Evolutionary conservation across 2,888 invertebrate genomes (phyloP), one percentile per base, ranked within the genome.

Genomic region (Diplolepis rosae): DNA sequence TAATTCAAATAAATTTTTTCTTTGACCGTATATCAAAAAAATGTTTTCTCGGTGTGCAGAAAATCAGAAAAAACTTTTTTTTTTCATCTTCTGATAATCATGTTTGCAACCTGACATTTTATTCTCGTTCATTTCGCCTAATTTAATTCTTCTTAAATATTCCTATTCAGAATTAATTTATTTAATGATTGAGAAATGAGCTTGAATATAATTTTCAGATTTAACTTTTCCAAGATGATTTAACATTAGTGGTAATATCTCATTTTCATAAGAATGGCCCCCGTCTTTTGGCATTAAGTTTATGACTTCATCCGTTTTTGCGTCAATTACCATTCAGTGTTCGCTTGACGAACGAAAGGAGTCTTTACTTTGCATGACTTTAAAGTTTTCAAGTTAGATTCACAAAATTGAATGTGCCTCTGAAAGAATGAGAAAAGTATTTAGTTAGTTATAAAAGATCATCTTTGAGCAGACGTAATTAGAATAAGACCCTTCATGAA

Each of bases 401-500:
- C 39, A 35, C 35, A 61, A 24, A 61, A 61, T 13, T 39, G 39
- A 24, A 61, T 61, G 24, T n/a, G 35, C 11, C 35, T 39, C 1
- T 61, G n/a, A 35, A 56, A 56, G 35, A 61, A 61, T 24, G 6
- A 22, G 6, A 61, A 39, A 13, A 3, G 7, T 22, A 35, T 61
- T 61, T 61, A 61, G 9, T 61, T 39, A n/a, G 35, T 35, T 35
- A 24, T 61, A 39, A 61, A 61, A 18, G 22, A 24, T 61, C 39
- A 61, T 35, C 45, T 32, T 39, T 39, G 22, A 39, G 24, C 35
- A 6, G 13, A 39, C 5, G 35, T 39, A 61, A 61, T 61, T 61
- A 61, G 61, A 61, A 39, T 61, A 61, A 61, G 22, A 24, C 61
- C 35, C 35, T 39, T 6, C 35, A 61, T 61, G 22, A 61, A 24